Conservation (phyloP, 2,888 invertebrate species). For the Graphium colonna region DNA sequence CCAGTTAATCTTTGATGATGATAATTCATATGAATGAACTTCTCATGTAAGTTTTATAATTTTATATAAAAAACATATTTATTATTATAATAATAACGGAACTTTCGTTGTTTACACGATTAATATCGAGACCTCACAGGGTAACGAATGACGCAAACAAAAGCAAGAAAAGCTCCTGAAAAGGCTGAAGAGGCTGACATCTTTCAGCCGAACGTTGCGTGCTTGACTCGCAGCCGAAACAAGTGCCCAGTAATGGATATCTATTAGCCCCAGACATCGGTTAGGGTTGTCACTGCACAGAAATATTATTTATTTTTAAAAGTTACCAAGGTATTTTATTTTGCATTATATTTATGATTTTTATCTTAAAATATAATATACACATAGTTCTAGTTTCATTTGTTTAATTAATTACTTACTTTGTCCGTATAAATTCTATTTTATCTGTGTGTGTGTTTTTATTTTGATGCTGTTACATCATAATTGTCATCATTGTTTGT, state of each 20-base stretch:
- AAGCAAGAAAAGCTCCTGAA: neutral
- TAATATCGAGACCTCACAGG: neutral
- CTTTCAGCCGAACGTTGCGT: conserved; percentile 36
- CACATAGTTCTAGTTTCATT: no score
- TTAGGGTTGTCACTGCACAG: conserved; percentile 40
- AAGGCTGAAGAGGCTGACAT: neutral
- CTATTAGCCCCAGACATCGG: conserved; percentile 58
- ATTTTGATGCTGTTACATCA: no score
- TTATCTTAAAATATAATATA: no score
- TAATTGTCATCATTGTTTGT: no score
- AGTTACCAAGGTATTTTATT: no score
- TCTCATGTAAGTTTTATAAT: no score
- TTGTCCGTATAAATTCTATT: neutral
- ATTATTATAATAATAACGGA: no score
- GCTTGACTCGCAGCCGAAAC: conserved; percentile 47
- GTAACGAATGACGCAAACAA: neutral
- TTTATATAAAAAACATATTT: no score
- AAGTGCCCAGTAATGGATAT: conserved; percentile 69
- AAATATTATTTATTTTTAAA: neutral
- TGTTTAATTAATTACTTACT: neutral
- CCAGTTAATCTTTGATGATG: no score
- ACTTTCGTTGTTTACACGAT: neutral
- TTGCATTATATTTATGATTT: no score
- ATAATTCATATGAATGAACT: no score
- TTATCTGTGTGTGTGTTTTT: no score